Percentiles rank a stretch among this genome's conserved stretches.
Conservation (phyloP, 2,797 vertebrate genomes). For the Micropoecilia bifurca region DNA sequence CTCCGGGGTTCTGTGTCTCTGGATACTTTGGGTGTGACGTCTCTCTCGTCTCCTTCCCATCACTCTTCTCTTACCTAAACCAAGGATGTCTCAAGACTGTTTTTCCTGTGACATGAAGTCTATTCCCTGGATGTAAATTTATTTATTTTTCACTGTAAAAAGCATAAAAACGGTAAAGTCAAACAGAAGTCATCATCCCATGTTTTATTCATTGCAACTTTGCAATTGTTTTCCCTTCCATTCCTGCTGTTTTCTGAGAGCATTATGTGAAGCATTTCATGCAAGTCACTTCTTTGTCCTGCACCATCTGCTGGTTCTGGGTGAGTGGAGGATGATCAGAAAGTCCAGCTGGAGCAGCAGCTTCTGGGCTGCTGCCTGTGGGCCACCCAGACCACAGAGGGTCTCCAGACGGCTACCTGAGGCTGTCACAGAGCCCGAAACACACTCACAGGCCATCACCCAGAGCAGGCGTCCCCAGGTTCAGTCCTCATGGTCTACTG, state of each 20-base stretch:
- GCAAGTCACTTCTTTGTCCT: slow-evolving; percentile 31
- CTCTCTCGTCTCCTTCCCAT: slow-evolving; percentile 26
- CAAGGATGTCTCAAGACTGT: slow-evolving; percentile 31
- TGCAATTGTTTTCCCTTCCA: slow-evolving; percentile 45
- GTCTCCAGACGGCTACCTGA: slow-evolving; percentile 57
- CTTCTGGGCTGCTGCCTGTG: slow-evolving; percentile 51
- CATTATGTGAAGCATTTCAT: slow-evolving; percentile 20
- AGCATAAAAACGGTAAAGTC: slow-evolving; percentile 52
- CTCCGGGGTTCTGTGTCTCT: slow-evolving; percentile 18
- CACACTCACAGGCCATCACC: slow-evolving; percentile 9
- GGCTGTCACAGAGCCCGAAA: slow-evolving; percentile 34
- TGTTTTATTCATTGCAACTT: slow-evolving; percentile 71
- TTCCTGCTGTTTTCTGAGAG: slow-evolving; percentile 43
- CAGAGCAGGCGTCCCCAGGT: neutral
- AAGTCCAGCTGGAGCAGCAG: slow-evolving; percentile 46
- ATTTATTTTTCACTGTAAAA: slow-evolving; percentile 20
- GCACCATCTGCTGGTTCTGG: slow-evolving; percentile 7
- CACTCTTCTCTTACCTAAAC: slow-evolving; percentile 31
- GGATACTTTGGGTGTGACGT: slow-evolving; percentile 34
- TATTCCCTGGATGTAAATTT: slow-evolving; percentile 44
- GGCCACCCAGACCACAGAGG: slow-evolving; percentile 57
- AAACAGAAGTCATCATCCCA: slow-evolving; percentile 64
- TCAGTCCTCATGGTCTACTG: too few relatives aligned
- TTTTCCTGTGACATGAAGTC: slow-evolving; percentile 40
- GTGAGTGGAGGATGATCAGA: slow-evolving; percentile 42